phyloP scores from a whole-genome alignment of 2,888 invertebrate species.

The Leptinotarsa haldemani region DNA sequence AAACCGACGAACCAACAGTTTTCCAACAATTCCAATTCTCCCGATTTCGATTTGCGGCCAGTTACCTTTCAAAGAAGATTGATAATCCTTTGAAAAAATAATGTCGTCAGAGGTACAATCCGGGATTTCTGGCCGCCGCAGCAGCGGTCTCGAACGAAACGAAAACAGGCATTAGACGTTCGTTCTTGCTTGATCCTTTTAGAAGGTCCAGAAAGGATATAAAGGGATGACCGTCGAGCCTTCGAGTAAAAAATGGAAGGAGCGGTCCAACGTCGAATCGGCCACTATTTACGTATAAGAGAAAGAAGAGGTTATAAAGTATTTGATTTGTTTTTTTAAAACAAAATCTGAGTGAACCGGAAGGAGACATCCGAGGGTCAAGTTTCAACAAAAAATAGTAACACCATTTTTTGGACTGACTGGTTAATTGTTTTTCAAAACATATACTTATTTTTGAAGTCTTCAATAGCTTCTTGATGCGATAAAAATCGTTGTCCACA shows the following conservation, averaged over 20 bases:
- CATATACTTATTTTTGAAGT: too few species aligned
- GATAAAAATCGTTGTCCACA: too few species aligned
- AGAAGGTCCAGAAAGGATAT: conserved; percentile 47
- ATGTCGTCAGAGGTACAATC: conserved; percentile 51
- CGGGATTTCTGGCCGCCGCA: conserved; percentile 53
- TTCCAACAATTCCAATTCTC: conserved; percentile 34
- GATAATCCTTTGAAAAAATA: conserved; percentile 45
- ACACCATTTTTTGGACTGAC: too few species aligned
- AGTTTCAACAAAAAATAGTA: too few species aligned
- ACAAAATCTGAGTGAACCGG: too few species aligned
- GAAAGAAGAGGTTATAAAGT: background rate
- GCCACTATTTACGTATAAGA: background rate
- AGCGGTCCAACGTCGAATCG: conserved; percentile 1
- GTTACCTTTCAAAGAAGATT: conserved; percentile 35
- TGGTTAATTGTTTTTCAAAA: too few species aligned
- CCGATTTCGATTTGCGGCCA: conserved; percentile 20
- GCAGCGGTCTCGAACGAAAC: conserved; percentile 44
- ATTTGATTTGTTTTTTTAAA: too few species aligned
- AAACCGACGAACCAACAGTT: conserved; percentile 12
- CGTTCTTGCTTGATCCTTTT: conserved; percentile 56
- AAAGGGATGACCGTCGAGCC: conserved; percentile 46
- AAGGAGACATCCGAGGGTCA: too few species aligned
- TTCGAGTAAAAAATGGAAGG: conserved; percentile 43
- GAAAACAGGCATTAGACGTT: conserved; percentile 58
- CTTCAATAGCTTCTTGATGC: too few species aligned